Evolutionary conservation across 2,797 vertebrate species (phyloP), one percentile per base, ranked within the genome.

Genomic region (Sciurus vulgaris): DNA sequence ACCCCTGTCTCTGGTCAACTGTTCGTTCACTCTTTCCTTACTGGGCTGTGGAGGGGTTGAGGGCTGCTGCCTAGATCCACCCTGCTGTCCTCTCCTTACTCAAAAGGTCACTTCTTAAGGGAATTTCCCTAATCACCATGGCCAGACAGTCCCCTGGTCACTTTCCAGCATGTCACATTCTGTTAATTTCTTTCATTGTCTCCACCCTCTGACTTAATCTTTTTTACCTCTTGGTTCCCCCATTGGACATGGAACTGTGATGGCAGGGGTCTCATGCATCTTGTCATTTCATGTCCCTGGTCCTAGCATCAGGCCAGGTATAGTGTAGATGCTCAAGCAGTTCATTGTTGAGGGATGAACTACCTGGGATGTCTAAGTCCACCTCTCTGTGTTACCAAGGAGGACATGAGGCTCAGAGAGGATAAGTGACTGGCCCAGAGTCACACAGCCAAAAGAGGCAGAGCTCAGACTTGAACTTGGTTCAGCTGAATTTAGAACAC

Each of bases 111-210:
- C 20, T 26, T 69, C 49, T 41, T 51, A 20, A 38, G 76, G 26
- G 14, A 4, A 28, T 56, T 49, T 65, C 17, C 10, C 38, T 13
- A 20, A 61, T 30, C n/a, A 38, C 5, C 38, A 38, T 38, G 38
- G 38, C 54, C 35, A 44, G 51, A 47, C 2, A 28, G 5, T 7
- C 14, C 5, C 18, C 13, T 47, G 1, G 22, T 35, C 72, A 74
- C n/a, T 33, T 51, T 44, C 56, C 54, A 38, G 20, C 12, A 2
- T 0, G 0, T 28, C 65, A 69, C n/a, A 0, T 7, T 76, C n/a
- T 26, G n/a, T 54, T 74, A 15, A 49, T 41, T 74, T 26, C 47
- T 89, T 59, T 72, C 24, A 33, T 51, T 38, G 44, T 26, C 15
- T 3, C 2, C 69, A 47, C 20, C 24, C 12, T 49, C n/a, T 49